Conservation (phyloP, 2,797 vertebrate species). For the Coregonus suidteri region DNA sequence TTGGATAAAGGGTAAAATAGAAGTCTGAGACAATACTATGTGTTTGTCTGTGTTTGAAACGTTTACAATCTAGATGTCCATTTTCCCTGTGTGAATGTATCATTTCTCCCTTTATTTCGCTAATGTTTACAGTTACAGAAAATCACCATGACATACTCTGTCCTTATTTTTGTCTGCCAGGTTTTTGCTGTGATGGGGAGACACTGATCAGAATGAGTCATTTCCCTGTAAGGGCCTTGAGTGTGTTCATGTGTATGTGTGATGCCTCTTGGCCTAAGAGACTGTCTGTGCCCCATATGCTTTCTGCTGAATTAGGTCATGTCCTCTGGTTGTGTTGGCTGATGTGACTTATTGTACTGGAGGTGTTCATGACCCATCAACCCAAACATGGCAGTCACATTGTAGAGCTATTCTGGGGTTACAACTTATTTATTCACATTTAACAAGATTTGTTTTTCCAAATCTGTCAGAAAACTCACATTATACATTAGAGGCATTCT, state of each 20-base stretch:
- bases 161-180: constrained; percentile 57
- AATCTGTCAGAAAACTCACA: constrained; percentile 33
- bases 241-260: constrained; percentile 25
- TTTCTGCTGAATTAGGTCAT: constrained; percentile 60
- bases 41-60: constrained; percentile 61
- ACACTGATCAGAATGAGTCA: constrained; percentile 32
- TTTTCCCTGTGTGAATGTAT: constrained; percentile 59
- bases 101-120: constrained; percentile 75
- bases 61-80: constrained; percentile 72
- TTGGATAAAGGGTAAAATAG: constrained; percentile 36
- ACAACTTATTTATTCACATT: constrained; percentile 65
- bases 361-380: constrained; percentile 52
- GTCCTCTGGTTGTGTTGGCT: constrained; percentile 29
- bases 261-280: constrained; percentile 50
- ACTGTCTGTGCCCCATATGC: constrained; percentile 51
- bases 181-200: constrained; percentile 32
- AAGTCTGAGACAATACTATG: constrained; percentile 45
- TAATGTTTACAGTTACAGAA: constrained; percentile 72
- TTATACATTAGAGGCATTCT: constrained; percentile 65
- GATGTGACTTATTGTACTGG: constrained; percentile 25
- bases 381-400: constrained; percentile 53
- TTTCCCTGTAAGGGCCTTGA: constrained; percentile 50
- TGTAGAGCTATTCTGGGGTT: constrained; percentile 57
- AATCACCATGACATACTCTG: constrained; percentile 37
- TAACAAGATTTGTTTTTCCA: constrained; percentile 56